Percentiles rank a stretch among this genome's conserved stretches.
phyloP scores from a whole-genome alignment of 2,888 invertebrate species.

The Heliconius ismenius region DNA sequence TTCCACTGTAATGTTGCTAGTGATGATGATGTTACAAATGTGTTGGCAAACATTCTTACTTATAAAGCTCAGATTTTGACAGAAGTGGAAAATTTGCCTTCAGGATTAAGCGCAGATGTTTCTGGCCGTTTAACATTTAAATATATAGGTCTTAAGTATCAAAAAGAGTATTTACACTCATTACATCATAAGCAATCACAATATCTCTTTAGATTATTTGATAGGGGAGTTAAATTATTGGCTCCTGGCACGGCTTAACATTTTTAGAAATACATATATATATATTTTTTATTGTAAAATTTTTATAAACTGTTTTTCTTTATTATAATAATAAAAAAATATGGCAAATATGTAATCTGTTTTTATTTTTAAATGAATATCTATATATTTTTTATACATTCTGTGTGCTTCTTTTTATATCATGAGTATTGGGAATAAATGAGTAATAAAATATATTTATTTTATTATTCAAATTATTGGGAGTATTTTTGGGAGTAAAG shows the following conservation, averaged over 20 bases:
- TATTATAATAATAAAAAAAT: background rate
- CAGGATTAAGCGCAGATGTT: slow-evolving; percentile 87
- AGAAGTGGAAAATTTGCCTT: slow-evolving; percentile 84
- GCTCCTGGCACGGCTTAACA: slow-evolving; percentile 83
- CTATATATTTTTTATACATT: background rate
- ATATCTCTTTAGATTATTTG: slow-evolving; percentile 87
- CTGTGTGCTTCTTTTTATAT: no score
- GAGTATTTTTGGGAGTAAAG: no score
- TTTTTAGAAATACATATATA: background rate
- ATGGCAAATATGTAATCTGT: background rate
- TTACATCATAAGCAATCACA: slow-evolving; percentile 59
- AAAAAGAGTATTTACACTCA: slow-evolving; percentile 56
- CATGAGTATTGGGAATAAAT: no score
- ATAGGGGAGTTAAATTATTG: slow-evolving; percentile 88
- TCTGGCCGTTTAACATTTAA: slow-evolving; percentile 85
- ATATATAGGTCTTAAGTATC: slow-evolving; percentile 66
- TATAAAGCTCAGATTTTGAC: slow-evolving; percentile 84
- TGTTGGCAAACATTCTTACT: slow-evolving; percentile 82
- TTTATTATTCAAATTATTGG: no score
- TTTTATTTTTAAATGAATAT: background rate
- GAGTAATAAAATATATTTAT: no score
- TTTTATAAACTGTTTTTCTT: background rate
- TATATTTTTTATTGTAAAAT: background rate
- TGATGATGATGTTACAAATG: slow-evolving; percentile 80
- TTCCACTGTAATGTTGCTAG: slow-evolving; percentile 83